phyloP scores from a whole-genome alignment of 2,113 vertebrate genomes.

The Python bivittatus region DNA sequence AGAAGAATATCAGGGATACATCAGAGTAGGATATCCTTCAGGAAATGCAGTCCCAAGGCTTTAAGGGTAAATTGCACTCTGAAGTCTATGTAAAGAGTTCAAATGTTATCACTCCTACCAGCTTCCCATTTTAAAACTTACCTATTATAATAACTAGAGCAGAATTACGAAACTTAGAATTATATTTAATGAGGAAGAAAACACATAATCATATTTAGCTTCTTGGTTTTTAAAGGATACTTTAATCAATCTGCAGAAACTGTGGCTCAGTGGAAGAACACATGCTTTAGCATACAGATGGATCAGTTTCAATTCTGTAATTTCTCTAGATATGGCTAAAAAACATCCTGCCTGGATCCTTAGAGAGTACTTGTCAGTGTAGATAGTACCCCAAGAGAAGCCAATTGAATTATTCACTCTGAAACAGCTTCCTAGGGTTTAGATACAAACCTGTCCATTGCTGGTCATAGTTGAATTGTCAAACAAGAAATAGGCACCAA shows the following conservation, averaged over 20 bases:
- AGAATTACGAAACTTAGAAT: neutral
- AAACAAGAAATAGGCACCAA: conserved; percentile 95
- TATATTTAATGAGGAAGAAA: neutral
- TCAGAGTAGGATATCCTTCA: neutral
- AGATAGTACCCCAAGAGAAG: neutral
- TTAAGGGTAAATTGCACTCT: neutral
- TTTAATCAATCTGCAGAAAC: neutral
- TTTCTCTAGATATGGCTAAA: neutral
- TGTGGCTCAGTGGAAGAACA: too few relatives aligned
- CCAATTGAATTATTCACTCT: neutral
- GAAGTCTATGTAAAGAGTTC: neutral
- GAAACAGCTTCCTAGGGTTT: neutral
- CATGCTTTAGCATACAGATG: neutral
- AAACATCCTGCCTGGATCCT: neutral
- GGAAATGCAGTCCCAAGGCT: neutral
- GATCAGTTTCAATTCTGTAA: neutral
- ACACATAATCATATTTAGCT: neutral
- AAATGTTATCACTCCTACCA: neutral
- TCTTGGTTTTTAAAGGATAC: neutral
- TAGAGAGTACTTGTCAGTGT: neutral
- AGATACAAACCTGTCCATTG: conserved; percentile 90
- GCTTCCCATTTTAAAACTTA: neutral
- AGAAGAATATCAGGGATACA: neutral
- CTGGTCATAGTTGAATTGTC: conserved; percentile 92
- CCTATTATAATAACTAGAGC: neutral